Percentiles rank a stretch among this genome's conserved stretches.
Evolutionary conservation across 2,113 vertebrate genomes (phyloP).

Genomic region (Thinocorus orbignyianus): DNA sequence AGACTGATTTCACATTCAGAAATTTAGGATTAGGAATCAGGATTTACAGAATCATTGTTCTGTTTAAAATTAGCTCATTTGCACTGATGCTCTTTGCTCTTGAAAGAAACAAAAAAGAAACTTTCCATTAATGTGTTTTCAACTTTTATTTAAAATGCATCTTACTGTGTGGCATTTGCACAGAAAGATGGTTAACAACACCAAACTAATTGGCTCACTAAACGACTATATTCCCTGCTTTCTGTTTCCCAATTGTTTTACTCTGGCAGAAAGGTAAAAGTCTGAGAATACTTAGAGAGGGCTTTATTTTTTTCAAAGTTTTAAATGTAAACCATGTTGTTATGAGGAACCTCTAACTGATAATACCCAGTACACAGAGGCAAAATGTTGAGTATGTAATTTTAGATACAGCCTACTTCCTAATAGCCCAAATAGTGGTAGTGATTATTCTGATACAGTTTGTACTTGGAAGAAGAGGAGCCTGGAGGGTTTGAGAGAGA

Average conservation of each 20-base stretch:
- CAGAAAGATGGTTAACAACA: neutral
- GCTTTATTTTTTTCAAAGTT: neutral
- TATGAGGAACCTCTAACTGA: neutral
- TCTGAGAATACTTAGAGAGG: neutral
- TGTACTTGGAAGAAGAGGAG: neutral
- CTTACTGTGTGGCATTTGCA: neutral
- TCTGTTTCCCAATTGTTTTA: neutral
- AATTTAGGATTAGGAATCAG: too few species aligned
- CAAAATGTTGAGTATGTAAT: neutral
- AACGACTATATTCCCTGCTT: neutral
- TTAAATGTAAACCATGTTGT: neutral
- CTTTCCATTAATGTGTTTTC: fast-evolving
- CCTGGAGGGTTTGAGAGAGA: neutral
- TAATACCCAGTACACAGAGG: neutral
- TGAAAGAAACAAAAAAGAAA: neutral
- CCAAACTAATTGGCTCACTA: neutral
- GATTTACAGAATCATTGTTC: neutral
- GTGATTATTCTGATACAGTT: neutral
- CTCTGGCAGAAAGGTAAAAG: neutral
- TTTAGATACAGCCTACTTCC: neutral
- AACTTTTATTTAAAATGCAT: neutral
- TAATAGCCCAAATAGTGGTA: neutral
- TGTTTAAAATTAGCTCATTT: neutral
- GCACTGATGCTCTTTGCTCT: neutral
- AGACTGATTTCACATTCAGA: neutral